Percentiles rank a stretch among this genome's conserved stretches.
These are phyloP conservation scores for Dasyornis broadbenti DNA, from an alignment of 2,113 vertebrate species.

Conservation along the genomic window DNA sequence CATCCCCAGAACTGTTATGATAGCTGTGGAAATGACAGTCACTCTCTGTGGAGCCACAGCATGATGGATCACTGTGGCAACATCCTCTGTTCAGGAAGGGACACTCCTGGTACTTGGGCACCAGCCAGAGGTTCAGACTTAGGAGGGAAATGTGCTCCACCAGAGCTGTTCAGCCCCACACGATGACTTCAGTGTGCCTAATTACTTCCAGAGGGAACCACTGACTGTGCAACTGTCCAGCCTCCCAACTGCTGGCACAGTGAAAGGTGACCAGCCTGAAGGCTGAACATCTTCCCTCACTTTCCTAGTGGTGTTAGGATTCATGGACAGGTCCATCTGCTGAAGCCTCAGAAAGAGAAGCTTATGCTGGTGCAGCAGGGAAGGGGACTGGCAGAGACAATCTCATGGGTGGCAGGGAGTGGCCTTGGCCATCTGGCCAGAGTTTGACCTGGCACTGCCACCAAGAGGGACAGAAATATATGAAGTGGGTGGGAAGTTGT, in stretches of 20 bases:
- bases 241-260: not conserved
- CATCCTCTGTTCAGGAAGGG: not conserved
- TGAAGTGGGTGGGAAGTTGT: not conserved
- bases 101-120: not conserved
- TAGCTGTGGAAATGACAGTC: not conserved
- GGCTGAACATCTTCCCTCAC: not conserved
- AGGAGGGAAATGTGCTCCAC: not conserved
- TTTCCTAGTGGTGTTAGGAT: not conserved
- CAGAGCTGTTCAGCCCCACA: not conserved
- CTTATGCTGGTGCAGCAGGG: not conserved
- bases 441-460: not conserved
- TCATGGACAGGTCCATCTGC: not conserved
- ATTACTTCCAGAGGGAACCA: not conserved
- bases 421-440: not conserved
- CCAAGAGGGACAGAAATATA: not conserved
- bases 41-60: not conserved
- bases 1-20: not conserved
- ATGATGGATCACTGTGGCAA: not conserved
- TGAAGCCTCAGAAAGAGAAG: not conserved
- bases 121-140: not conserved
- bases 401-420: fast-evolving
- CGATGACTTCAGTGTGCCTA: not conserved
- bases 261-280: not conserved
- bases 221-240: not conserved
- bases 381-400: not conserved